A percentile compares a stretch with the other conserved stretches of the same genome.
These are phyloP conservation scores for Lymantria dispar DNA, from an alignment of 2,888 invertebrate genomes.

Conservation along the genomic window DNA sequence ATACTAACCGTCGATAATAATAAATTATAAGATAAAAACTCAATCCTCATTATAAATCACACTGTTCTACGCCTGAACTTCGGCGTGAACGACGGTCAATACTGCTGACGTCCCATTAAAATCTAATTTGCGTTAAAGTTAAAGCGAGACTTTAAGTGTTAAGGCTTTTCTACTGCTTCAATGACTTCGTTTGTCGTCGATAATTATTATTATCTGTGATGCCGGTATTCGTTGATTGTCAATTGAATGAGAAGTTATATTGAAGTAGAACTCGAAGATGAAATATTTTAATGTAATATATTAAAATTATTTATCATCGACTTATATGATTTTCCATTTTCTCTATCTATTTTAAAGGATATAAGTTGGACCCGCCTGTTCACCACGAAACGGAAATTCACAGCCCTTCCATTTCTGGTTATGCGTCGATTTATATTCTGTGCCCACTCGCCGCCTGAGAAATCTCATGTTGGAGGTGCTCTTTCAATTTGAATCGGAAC, in stretches of 20 bases:
- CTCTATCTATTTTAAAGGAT: constrained; percentile 42
- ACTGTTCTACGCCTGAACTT: constrained; percentile 29
- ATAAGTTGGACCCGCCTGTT: constrained; percentile 48
- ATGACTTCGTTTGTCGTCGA: constrained; percentile 24
- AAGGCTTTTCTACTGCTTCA: constrained; percentile 41
- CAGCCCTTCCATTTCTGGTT: constrained; percentile 79
- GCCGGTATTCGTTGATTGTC: constrained; percentile 16
- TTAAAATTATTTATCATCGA: constrained; percentile 17
- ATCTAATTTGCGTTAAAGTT: constrained; percentile 56
- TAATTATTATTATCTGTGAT: constrained; percentile 11
- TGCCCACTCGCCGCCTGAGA: constrained; percentile 81
- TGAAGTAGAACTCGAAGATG: constrained; percentile 4
- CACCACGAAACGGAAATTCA: constrained; percentile 75
- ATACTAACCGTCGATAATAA: constrained; percentile 10
- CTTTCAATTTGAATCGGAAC: constrained; percentile 83
- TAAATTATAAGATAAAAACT: constrained; percentile 34
- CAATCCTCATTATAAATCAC: constrained; percentile 38
- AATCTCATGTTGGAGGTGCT: constrained; percentile 82
- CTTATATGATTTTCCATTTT: constrained; percentile 32
- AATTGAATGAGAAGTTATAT: constrained; percentile 17
- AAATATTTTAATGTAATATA: constrained; percentile 5
- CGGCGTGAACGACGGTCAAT: constrained; percentile 40
- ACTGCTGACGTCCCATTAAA: constrained; percentile 52
- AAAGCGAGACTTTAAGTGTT: constrained; percentile 41
- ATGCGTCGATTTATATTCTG: constrained; percentile 82